Evolutionary conservation across 2,888 invertebrate genomes (phyloP).

Genomic region (Malacosoma neustria): DNA sequence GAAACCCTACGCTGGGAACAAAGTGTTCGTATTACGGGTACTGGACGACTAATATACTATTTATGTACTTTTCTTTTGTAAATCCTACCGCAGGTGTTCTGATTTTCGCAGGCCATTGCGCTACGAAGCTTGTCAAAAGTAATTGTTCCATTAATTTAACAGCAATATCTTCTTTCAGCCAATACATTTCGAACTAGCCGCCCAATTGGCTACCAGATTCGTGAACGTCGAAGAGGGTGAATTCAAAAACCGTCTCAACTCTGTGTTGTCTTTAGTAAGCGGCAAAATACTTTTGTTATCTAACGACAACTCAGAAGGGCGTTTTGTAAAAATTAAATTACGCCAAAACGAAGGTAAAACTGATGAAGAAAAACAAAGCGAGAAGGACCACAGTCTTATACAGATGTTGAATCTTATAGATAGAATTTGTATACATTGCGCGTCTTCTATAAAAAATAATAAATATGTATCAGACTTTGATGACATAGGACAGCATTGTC

Average conservation of each 20-base stretch:
- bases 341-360: constrained; percentile 45
- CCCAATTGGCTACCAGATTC: constrained; percentile 86
- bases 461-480: constrained; percentile 65
- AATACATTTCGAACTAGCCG: constrained; percentile 82
- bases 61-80: too few relatives aligned
- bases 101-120: too few relatives aligned
- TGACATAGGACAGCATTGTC: constrained; percentile 78
- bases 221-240: constrained; percentile 82
- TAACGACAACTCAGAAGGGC: constrained; percentile 69
- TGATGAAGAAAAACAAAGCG: constrained; percentile 76
- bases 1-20: too few relatives aligned
- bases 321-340: constrained; percentile 73
- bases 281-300: constrained; percentile 65
- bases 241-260: constrained; percentile 79
- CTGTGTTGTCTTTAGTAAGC: constrained; percentile 76
- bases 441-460: constrained; percentile 69
- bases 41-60: too few relatives aligned
- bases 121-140: too few relatives aligned
- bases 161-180: constrained; percentile 72
- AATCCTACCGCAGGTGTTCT: too few relatives aligned
- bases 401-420: constrained; percentile 82
- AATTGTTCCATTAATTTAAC: too few relatives aligned
- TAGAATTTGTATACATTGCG: constrained; percentile 79
- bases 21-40: too few relatives aligned
- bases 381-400: constrained; percentile 83